phyloP scores from a whole-genome alignment of 2,797 vertebrate species.

The Muscicapa comitata region DNA sequence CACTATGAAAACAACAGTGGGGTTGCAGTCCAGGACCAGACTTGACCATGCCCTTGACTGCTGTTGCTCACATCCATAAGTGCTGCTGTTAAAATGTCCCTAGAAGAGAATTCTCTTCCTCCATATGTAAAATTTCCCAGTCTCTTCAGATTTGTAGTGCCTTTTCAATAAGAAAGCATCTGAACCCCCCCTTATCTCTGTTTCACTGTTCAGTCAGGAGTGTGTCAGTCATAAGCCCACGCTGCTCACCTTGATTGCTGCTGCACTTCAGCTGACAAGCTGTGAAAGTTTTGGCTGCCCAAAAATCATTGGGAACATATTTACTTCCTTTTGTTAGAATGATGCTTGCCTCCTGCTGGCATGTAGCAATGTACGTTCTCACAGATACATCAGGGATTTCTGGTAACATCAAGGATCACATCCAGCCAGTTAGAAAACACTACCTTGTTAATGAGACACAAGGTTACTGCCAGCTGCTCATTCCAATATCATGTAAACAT shows the following conservation, averaged over 20 bases:
- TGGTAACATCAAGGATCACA: neutral
- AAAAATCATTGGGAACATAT: neutral
- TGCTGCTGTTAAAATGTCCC: neutral
- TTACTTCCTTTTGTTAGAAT: neutral
- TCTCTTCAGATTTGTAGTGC: neutral
- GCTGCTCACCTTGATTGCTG: neutral
- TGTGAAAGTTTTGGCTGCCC: constrained; percentile 18
- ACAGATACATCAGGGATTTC: neutral
- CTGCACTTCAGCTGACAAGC: neutral
- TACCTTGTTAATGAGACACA: neutral
- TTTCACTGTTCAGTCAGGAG: neutral
- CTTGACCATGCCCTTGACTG: neutral
- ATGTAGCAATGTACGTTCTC: neutral
- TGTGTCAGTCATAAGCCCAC: constrained; percentile 14
- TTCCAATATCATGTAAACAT: neutral
- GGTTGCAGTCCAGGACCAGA: neutral
- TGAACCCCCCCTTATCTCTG: neutral
- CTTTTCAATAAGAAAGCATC: neutral
- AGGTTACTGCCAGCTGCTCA: neutral
- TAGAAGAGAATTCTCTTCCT: neutral
- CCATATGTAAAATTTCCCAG: neutral
- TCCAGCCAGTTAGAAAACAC: neutral
- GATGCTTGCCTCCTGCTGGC: neutral
- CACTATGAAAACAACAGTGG: neutral
- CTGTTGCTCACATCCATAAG: neutral